phyloP scores from a whole-genome alignment of 1,140 invertebrate species.

The Brachionus angularis region DNA sequence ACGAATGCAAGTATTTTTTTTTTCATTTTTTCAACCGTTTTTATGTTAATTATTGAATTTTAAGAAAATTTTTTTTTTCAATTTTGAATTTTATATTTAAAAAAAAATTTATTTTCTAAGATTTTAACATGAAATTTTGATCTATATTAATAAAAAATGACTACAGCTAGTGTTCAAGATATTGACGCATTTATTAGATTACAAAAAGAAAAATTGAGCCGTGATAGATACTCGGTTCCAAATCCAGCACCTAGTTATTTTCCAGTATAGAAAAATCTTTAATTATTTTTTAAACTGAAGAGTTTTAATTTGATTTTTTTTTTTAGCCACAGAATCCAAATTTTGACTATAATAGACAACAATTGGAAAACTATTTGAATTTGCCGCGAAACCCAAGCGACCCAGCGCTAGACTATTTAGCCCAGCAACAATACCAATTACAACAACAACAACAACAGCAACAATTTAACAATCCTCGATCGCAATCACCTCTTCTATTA shows the following conservation, averaged over 20 bases:
- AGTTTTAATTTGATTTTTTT: neutral
- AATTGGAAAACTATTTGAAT: neutral
- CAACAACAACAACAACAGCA: neutral
- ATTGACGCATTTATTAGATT: slow-evolving; percentile 37
- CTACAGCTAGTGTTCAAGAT: slow-evolving; percentile 39
- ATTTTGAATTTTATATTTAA: neutral
- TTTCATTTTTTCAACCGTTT: no score
- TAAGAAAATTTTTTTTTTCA: no score
- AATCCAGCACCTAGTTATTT: no score
- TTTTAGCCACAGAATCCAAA: neutral
- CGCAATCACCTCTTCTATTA: neutral
- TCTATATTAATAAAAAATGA: no score
- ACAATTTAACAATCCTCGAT: neutral
- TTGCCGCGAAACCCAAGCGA: neutral
- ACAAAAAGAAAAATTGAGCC: slow-evolving; percentile 40
- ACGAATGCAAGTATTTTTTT: slow-evolving; percentile 16
- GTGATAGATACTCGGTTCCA: slow-evolving; percentile 16
- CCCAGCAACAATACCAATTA: neutral
- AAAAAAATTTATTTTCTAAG: no score
- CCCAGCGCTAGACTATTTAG: neutral
- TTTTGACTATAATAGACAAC: neutral
- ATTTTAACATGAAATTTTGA: no score
- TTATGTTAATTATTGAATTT: no score
- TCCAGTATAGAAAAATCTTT: no score
- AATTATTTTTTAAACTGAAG: no score